Base-by-base conservation (phyloP, 1,140 invertebrate genomes). In the Globodera ellingtonae region DNA sequence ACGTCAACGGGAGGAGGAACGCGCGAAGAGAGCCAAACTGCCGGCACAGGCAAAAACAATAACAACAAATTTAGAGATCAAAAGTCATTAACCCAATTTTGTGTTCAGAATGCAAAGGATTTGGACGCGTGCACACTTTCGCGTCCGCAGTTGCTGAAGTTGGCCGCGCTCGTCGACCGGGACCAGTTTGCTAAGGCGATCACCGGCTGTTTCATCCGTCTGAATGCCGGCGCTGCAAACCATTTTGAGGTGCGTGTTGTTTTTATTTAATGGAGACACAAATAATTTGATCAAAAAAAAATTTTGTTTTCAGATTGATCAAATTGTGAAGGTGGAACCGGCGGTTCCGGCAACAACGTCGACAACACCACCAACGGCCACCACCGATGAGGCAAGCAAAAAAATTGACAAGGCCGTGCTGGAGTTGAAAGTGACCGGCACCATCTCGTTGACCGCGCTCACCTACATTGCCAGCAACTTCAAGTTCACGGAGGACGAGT, bases 341-440 rank as follows among this genome's bases (percentile, higher is more conserved):
- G 5, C 24, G 59, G n/a, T 3, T 3, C 13, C 13, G 59, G 59
- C 13, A 21, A 21, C 13, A 21, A 65, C 59, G 24, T 0, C 13
- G 59, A 3, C 13, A 21, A 21, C 24, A 24, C 0, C 13, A 21
- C 1, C 59, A 3, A 7, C 67, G 21, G 3, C 67, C 24, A 21
- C 35, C 24, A 18, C 15, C n/a, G 75, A 66, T 4, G 50, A 76
- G 48, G 48, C 21, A 18, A 50, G 35, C 7, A 77, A 69, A 21
- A 77, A 52, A 69, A 21, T 13, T 9, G 75, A 52, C 6, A 62
- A 77, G 44, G 47, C 48, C 24, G 62, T 77, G 46, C 48, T 77
- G 52, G 62, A 77, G 48, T 48, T 77, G 48, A 77, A 77, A 77
- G 65, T 77, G 65, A 77, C 69, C 62, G 75, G 75, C 65, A 77